phyloP scores from a whole-genome alignment of 2,797 vertebrate genomes.

The Sebastes melanostomus region DNA sequence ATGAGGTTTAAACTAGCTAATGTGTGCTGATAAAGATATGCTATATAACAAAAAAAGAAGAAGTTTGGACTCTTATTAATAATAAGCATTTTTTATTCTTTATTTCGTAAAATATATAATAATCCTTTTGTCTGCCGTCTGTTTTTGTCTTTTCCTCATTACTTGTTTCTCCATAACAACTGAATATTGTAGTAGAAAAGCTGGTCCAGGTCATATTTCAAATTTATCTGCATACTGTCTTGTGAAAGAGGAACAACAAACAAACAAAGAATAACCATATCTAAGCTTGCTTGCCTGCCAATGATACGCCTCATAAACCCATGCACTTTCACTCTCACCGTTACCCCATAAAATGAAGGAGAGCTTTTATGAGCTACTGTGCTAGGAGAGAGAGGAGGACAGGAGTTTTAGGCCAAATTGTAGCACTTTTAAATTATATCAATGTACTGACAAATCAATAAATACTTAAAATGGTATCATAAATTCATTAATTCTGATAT shows the following conservation, averaged over 20 bases:
- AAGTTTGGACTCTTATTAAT: neutral
- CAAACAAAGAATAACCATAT: constrained; percentile 43
- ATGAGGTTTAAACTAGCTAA: neutral
- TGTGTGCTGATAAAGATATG: neutral
- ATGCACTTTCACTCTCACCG: constrained; percentile 43
- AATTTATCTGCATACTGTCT: constrained; percentile 26
- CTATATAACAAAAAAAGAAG: neutral
- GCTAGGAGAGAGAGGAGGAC: neutral
- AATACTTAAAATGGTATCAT: neutral
- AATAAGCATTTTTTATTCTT: neutral
- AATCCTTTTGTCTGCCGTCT: neutral
- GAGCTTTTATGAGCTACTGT: constrained; percentile 48
- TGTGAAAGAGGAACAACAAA: constrained; percentile 41
- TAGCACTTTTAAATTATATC: neutral
- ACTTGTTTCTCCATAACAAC: neutral
- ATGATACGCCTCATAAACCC: constrained; percentile 55
- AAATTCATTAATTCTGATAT: neutral
- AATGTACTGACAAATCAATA: constrained; percentile 1
- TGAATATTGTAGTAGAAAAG: neutral
- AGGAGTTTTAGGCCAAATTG: constrained; percentile 3
- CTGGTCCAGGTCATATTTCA: constrained; percentile 22
- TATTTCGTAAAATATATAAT: neutral
- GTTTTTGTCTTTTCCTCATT: neutral
- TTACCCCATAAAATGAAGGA: constrained; percentile 61
- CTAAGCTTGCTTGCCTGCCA: constrained; percentile 42